phyloP scores from a whole-genome alignment of 2,113 vertebrate genomes.

The Chiloscyllium plagiosum region DNA sequence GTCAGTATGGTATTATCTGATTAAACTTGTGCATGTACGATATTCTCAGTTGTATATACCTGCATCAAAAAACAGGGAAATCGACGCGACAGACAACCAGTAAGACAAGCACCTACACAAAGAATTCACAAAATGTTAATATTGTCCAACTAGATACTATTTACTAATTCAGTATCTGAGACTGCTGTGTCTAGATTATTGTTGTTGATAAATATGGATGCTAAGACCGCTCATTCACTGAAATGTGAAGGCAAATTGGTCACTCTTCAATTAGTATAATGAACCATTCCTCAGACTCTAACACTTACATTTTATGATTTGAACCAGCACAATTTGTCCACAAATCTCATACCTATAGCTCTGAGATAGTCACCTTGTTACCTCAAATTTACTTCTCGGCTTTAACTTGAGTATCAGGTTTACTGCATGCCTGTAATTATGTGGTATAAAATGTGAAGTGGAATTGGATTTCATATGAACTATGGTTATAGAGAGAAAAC shows the following conservation, averaged over 20 bases:
- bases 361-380: background rate
- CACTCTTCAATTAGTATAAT: background rate
- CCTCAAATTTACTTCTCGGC: background rate
- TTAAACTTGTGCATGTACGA: background rate
- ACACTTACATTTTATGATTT: background rate
- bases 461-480: background rate
- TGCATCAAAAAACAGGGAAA: background rate
- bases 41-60: background rate
- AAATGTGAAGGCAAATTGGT: background rate
- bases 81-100: background rate
- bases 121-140: background rate
- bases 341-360: background rate
- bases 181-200: background rate
- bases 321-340: background rate
- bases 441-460: background rate
- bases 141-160: background rate
- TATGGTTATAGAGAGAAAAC: background rate
- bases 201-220: background rate
- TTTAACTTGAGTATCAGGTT: background rate
- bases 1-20: background rate
- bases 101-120: background rate
- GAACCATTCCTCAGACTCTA: background rate
- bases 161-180: background rate
- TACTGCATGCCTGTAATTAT: background rate
- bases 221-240: background rate